Evolutionary conservation across 2,797 vertebrate species (phyloP).

Genomic region (Chelmon rostratus): DNA sequence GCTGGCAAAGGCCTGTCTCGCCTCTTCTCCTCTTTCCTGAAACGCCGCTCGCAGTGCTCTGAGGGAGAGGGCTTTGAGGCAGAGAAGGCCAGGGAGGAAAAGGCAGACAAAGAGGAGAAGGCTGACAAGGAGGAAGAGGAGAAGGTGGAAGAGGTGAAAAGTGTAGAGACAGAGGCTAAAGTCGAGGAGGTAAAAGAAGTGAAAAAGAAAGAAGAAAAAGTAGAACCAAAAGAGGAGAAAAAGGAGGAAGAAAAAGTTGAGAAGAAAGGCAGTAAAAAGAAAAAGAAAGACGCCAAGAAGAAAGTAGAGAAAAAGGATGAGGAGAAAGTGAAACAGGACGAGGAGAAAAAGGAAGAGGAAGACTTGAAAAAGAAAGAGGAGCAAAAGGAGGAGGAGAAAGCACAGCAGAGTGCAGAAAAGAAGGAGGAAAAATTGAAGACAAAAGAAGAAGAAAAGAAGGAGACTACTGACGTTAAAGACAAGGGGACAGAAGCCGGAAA

Average conservation of each 20-base stretch:
- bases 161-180: conserved; percentile 54
- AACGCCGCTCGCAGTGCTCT: conserved; percentile 92
- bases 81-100: conserved; percentile 83
- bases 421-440: conserved; percentile 48
- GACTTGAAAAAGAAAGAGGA: conserved; percentile 51
- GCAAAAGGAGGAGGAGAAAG: conserved; percentile 50
- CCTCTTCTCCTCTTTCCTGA: conserved; percentile 93
- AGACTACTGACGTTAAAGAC: conserved; percentile 62
- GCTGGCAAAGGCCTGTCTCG: conserved; percentile 92
- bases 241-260: conserved; percentile 63
- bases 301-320: conserved; percentile 42
- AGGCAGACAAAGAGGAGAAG: conserved; percentile 77
- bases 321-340: conserved; percentile 38
- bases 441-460: conserved; percentile 61
- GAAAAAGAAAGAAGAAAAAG: conserved; percentile 68
- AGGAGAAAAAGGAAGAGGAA: conserved; percentile 37
- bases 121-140: conserved; percentile 64
- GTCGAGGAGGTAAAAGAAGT: conserved; percentile 57
- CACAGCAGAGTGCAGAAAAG: conserved; percentile 49
- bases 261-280: conserved; percentile 59
- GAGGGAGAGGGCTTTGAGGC: conserved; percentile 89
- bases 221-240: conserved; percentile 72
- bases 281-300: conserved; percentile 50
- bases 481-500: conserved; percentile 55
- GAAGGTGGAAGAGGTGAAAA: conserved; percentile 61